Evolutionary conservation across 1,140 invertebrate species (phyloP).

Genomic region (Homarus americanus): DNA sequence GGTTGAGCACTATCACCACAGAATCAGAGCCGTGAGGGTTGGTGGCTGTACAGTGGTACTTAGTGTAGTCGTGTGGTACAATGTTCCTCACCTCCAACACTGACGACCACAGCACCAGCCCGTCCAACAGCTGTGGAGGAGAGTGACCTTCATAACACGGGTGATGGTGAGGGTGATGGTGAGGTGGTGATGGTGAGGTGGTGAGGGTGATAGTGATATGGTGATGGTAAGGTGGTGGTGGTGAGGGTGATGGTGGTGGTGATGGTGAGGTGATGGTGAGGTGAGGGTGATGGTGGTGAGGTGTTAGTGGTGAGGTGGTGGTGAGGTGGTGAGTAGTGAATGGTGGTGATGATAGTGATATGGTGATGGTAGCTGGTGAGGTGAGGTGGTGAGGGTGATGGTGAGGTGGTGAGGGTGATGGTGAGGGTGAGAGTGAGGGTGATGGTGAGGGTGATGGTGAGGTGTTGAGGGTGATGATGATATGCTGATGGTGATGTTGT

Average conservation of each 20-base stretch:
- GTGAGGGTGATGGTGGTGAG: not conserved
- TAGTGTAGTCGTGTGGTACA: slow-evolving; percentile 19
- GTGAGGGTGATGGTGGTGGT: no score
- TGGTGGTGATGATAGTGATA: not conserved
- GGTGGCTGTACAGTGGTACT: slow-evolving; percentile 26
- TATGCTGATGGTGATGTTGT: not conserved
- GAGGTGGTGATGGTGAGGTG: not conserved
- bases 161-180: not conserved
- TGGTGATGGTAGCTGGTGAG: not conserved
- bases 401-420: not conserved
- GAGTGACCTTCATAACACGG: no score
- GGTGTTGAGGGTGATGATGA: no score
- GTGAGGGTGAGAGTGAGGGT: not conserved
- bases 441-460: not conserved
- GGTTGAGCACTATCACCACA: slow-evolving; percentile 12
- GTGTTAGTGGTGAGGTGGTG: not conserved
- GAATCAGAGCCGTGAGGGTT: slow-evolving; percentile 28
- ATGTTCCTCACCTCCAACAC: slow-evolving; percentile 26
- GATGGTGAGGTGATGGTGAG: not conserved
- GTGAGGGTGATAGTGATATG: no score
- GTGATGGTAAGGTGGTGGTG: not conserved
- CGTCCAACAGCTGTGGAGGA: slow-evolving; percentile 17
- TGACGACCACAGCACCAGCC: slow-evolving; percentile 31
- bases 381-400: not conserved
- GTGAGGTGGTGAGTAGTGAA: not conserved